Base-by-base conservation (phyloP, 37 sponge, comb jelly and placozoan species). In the Dysidea cf. avara region DNA sequence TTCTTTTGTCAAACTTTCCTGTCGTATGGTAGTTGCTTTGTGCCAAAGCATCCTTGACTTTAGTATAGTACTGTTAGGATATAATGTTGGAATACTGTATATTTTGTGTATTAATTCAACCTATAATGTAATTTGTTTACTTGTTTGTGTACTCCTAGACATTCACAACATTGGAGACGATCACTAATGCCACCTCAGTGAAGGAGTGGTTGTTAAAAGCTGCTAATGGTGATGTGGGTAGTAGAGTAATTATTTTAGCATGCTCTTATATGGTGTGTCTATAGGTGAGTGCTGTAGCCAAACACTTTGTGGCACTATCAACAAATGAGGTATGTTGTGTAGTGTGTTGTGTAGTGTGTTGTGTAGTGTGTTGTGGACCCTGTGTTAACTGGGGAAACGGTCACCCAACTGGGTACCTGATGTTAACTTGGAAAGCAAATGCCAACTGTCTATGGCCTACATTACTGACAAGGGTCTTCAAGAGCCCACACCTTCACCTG, bases 251-350 rank as follows among this genome's bases (percentile, higher is more conserved):
- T 24, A 28, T 39, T 77, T 0, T 71, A 20, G 40, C 11, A 21
- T 5, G 22, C 32, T 28, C 33, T 59, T 20, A 7, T 55, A 31
- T 53, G 13, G 43, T 26, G n/a, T 24, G 28, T 53, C 18, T 66
- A 2, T 55, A 93, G 94, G 72, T 56, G n/a, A 63, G 90, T 12
- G 80, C 93, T 49, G 93, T 96, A 9, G 93, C 99, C 36, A 98
- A 95, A 68, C 99, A 98, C 64, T 98, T 98, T 79, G 96, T 98
- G 38, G 99, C 99, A 48, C 86, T 98, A 14, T 98, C 99, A 33
- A 98, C 99, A 21, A 98, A 98, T 86, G 90, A 90, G 77, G 95
- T 92, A 16, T 30, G 83, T 22, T 58, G 21, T n/a, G n/a, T n/a
- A n/a, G n/a, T n/a, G n/a, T n/a, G n/a, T n/a, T n/a, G n/a, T n/a